A percentile compares a stretch with the other conserved stretches of the same genome.
Conservation (phyloP, 1,140 invertebrate species). For the Eriocheir sinensis region DNA sequence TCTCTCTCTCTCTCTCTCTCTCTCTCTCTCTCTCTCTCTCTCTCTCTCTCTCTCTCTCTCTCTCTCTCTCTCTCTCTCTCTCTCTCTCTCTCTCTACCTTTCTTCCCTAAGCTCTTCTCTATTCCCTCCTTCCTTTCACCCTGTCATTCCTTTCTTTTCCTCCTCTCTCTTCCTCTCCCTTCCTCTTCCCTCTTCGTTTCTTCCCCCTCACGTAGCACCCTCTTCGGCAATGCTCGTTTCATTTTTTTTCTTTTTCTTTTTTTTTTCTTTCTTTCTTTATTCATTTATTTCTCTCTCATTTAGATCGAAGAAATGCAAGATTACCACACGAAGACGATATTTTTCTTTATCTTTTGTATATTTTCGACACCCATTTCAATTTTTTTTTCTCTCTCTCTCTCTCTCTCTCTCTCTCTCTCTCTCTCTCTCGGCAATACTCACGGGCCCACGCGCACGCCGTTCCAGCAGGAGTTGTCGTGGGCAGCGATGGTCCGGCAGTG, state of each 20-base stretch:
- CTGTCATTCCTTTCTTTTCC: not conserved
- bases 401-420: not conserved
- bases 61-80: not conserved
- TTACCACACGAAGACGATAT: not conserved
- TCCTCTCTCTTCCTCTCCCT: not conserved
- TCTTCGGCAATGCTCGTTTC: not conserved
- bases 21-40: not conserved
- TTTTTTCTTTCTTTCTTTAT: conserved; percentile 6
- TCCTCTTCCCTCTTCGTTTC: not conserved
- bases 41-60: not conserved
- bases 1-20: not conserved
- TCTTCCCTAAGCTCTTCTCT: not conserved
- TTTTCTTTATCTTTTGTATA: too few relatives aligned
- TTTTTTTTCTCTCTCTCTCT: not conserved
- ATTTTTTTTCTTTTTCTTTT: not conserved
- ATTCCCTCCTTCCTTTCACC: not conserved
- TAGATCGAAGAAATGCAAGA: not conserved
- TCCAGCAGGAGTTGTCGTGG: conserved; percentile 53
- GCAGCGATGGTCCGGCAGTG: conserved; percentile 42
- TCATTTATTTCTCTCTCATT: not conserved
- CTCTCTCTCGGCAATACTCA: conserved; percentile 34
- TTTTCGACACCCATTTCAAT: not conserved
- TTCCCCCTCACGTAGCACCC: not conserved
- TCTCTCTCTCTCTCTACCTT: not conserved
- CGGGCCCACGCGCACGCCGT: conserved; percentile 46